Percentiles rank a stretch among this genome's conserved stretches.
Conservation (phyloP, 2,113 vertebrate genomes). For the Perccottus glenii region DNA sequence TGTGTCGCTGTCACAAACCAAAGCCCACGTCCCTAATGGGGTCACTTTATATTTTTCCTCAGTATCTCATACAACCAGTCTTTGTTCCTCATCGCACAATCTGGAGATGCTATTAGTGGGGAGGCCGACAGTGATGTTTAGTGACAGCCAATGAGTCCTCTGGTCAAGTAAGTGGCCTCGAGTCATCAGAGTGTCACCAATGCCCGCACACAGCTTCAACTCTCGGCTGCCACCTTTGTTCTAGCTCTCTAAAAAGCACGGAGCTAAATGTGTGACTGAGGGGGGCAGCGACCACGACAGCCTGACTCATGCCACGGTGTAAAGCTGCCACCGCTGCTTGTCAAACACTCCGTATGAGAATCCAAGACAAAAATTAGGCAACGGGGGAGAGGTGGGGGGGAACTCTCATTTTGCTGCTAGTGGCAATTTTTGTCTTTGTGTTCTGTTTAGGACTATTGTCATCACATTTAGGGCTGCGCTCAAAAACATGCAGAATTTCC, state of each 20-base stretch:
- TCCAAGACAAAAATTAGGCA: slow-evolving; percentile 41
- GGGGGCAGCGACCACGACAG: slow-evolving; percentile 52
- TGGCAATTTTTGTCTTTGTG: slow-evolving; percentile 70
- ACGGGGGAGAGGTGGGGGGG: slow-evolving; percentile 29
- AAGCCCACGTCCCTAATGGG: slow-evolving; percentile 67
- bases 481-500: slow-evolving; percentile 71
- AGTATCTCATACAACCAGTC: slow-evolving; percentile 59
- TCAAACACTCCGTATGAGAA: slow-evolving; percentile 69
- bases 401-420: slow-evolving; percentile 65
- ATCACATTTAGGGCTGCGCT: slow-evolving; percentile 73
- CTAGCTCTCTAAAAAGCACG: slow-evolving; percentile 67
- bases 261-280: slow-evolving; percentile 70
- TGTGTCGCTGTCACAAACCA: slow-evolving; percentile 62
- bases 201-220: slow-evolving; percentile 43
- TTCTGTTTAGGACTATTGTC: slow-evolving; percentile 67
- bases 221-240: slow-evolving; percentile 76
- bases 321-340: slow-evolving; percentile 65
- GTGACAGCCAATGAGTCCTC: slow-evolving; percentile 78
- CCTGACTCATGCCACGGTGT: slow-evolving; percentile 39
- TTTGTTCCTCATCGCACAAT: slow-evolving; percentile 75
- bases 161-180: slow-evolving; percentile 72
- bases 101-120: slow-evolving; percentile 80
- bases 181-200: slow-evolving; percentile 73
- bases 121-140: slow-evolving; percentile 77
- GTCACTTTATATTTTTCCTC: slow-evolving; percentile 49